phyloP scores from a whole-genome alignment of 2,888 invertebrate genomes.

The Lucinisca nassula region DNA sequence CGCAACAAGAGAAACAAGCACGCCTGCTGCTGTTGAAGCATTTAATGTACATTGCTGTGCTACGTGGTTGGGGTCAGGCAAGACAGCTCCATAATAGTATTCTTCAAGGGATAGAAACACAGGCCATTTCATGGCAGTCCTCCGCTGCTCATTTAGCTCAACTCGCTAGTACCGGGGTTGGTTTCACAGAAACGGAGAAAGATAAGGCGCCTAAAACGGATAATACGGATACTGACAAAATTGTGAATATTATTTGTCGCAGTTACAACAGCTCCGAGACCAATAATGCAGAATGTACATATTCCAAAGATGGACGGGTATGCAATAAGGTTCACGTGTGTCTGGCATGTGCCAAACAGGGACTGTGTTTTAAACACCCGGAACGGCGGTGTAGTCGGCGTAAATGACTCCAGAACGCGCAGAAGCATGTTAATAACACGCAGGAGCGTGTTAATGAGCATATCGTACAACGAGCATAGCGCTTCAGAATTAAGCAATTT shows the following conservation, averaged over 20 bases:
- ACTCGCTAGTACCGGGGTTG: not conserved
- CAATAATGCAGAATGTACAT: not conserved
- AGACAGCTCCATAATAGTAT: conserved; percentile 20
- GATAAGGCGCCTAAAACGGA: not conserved
- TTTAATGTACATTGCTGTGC: not conserved
- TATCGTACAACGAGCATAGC: too few relatives aligned
- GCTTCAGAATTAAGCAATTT: too few relatives aligned
- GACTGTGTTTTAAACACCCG: conserved; percentile 1
- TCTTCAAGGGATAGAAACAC: conserved; percentile 9
- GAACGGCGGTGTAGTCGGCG: not conserved
- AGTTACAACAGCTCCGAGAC: not conserved
- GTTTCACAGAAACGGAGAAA: not conserved
- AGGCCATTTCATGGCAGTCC: not conserved
- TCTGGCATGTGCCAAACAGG: conserved; percentile 7
- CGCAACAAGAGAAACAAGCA: not conserved
- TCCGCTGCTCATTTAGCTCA: not conserved
- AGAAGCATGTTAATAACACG: too few relatives aligned
- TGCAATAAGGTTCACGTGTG: conserved; percentile 15
- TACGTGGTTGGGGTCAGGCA: conserved; percentile 12
- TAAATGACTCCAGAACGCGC: not conserved
- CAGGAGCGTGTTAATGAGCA: not conserved
- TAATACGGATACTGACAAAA: not conserved
- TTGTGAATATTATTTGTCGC: conserved; percentile 11
- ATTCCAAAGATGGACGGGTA: not conserved
- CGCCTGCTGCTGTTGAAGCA: not conserved